Conservation (phyloP, 2,113 vertebrate genomes). For the Bothrops jararaca region DNA sequence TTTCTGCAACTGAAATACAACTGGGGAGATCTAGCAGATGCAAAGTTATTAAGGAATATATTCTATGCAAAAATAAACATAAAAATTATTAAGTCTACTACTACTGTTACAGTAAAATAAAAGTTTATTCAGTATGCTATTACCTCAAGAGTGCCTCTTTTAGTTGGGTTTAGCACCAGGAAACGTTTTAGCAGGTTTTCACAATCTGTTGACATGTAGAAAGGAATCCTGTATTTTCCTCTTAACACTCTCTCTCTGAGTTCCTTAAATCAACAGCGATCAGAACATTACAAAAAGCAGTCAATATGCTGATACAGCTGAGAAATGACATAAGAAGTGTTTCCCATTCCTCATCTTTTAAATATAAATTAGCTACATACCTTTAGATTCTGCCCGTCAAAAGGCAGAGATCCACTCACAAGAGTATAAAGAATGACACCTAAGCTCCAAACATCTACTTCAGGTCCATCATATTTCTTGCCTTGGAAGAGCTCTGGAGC, state of each 20-base stretch:
- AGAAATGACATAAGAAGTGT: background rate
- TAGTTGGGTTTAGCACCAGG: constrained; percentile 95
- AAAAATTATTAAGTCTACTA: background rate
- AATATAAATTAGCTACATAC: constrained; percentile 56
- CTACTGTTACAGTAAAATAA: background rate
- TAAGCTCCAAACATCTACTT: constrained; percentile 98
- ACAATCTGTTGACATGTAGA: constrained; percentile 99
- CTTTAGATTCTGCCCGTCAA: constrained; percentile 97
- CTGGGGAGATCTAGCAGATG: background rate
- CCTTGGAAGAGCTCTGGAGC: constrained; percentile 98
- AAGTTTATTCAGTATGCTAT: constrained; percentile 50
- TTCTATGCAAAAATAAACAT: background rate
- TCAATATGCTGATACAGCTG: background rate
- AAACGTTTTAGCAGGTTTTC: constrained; percentile 99
- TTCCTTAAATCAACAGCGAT: constrained; percentile 73
- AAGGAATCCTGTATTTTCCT: constrained; percentile 97
- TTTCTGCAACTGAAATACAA: background rate
- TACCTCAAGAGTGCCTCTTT: constrained; percentile 98
- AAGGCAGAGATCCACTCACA: constrained; percentile 96
- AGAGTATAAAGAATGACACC: constrained; percentile 98
- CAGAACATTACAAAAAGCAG: background rate
- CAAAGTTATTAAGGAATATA: background rate
- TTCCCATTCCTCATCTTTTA: fast-evolving
- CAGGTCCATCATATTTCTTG: constrained; percentile 96
- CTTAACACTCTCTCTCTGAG: constrained; percentile 94